These are phyloP conservation scores for Drosophila mojavensis DNA, from an alignment of 1,140 invertebrate species.

Conservation along the genomic window DNA sequence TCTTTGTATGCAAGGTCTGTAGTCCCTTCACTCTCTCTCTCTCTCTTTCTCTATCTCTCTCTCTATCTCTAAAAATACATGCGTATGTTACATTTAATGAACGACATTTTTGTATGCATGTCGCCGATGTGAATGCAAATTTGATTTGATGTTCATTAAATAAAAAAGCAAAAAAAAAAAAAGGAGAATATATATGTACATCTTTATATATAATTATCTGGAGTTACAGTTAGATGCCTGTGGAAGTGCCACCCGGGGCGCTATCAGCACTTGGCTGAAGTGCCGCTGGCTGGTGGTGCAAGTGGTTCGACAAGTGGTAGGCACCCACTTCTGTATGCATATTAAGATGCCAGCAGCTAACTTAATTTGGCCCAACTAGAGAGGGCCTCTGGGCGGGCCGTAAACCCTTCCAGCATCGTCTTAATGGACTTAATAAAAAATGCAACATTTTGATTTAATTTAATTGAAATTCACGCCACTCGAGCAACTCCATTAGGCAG, in stretches of 20 bases:
- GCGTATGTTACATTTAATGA: constrained; percentile 3
- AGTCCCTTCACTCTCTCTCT: not conserved
- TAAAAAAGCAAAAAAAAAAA: constrained; percentile 3
- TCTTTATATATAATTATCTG: not conserved
- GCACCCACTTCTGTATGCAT: constrained; percentile 73
- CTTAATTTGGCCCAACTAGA: constrained; percentile 72
- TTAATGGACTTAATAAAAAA: constrained; percentile 82
- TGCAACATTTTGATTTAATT: constrained; percentile 83
- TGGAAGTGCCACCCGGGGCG: constrained; percentile 16
- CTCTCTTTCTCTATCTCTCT: too few relatives aligned
- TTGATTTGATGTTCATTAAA: constrained; percentile 50
- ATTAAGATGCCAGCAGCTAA: constrained; percentile 68
- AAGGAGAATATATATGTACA: not conserved
- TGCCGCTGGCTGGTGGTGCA: constrained; percentile 33
- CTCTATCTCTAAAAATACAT: not conserved
- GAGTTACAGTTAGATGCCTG: too few relatives aligned
- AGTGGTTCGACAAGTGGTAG: constrained; percentile 39
- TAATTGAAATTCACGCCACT: constrained; percentile 82
- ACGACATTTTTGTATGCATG: constrained; percentile 29
- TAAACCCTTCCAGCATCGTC: constrained; percentile 51
- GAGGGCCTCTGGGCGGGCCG: not conserved
- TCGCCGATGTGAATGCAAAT: constrained; percentile 33
- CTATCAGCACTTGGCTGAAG: constrained; percentile 33
- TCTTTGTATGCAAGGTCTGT: not conserved
- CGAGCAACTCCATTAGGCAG: constrained; percentile 82